Evolutionary conservation across 2,113 vertebrate genomes (phyloP).

Genomic region (Glaucidium brasilianum): DNA sequence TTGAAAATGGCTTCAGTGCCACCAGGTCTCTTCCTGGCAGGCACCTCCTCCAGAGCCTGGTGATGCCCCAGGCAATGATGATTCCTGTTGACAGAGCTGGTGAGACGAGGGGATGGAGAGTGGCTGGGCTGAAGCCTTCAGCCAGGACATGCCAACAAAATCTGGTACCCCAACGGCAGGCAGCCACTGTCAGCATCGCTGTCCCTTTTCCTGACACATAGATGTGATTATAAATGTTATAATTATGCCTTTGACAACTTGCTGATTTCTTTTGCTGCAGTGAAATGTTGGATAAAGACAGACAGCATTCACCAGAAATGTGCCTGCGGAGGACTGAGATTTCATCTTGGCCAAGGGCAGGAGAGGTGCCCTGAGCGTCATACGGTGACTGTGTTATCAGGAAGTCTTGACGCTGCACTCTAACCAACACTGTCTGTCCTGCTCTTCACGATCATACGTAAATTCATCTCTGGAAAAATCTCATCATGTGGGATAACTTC

Average conservation of each 20-base stretch:
- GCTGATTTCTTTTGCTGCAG: neutral
- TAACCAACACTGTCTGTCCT: neutral
- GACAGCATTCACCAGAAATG: neutral
- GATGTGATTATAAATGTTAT: neutral
- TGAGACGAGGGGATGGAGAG: neutral
- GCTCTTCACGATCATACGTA: neutral
- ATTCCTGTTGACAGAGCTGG: neutral
- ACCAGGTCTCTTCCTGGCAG: neutral
- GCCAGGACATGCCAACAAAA: neutral
- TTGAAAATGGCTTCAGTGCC: neutral
- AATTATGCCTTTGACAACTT: neutral
- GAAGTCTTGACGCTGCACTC: no score
- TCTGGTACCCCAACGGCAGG: neutral
- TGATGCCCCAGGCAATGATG: neutral
- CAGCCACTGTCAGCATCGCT: neutral
- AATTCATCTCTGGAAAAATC: neutral
- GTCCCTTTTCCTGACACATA: neutral
- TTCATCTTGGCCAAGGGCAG: neutral
- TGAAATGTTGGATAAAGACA: neutral
- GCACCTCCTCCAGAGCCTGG: neutral
- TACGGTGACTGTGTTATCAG: neutral
- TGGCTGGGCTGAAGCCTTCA: fast-evolving
- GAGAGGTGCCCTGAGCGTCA: neutral
- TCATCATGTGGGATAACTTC: neutral
- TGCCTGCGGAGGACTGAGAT: neutral